phyloP scores from a whole-genome alignment of 2,113 vertebrate genomes.

The Psettodes erumei region DNA sequence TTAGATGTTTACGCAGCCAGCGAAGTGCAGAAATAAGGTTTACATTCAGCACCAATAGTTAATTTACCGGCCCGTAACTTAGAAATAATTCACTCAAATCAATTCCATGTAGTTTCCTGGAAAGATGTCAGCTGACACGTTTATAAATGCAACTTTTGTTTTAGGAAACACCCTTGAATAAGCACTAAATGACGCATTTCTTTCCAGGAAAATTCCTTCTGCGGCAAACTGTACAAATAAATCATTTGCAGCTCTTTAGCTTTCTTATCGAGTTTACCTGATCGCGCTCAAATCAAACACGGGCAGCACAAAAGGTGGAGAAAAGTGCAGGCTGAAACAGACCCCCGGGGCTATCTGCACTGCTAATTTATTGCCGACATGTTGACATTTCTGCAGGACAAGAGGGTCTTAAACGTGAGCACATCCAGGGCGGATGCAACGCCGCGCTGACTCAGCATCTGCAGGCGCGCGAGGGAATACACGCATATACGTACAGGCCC shows the following conservation, averaged over 20 bases:
- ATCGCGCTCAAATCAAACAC: background rate
- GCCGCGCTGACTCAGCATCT: conserved; percentile 35
- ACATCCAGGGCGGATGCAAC: background rate
- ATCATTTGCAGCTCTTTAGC: background rate
- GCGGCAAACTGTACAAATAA: conserved; percentile 9
- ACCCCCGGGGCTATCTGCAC: conserved; percentile 11
- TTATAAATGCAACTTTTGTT: background rate
- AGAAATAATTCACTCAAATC: no score
- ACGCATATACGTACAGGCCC: conserved; percentile 3
- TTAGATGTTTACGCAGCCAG: background rate
- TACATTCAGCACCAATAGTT: background rate
- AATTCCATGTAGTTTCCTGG: background rate
- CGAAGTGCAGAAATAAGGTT: background rate
- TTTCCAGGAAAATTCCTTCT: conserved; percentile 18
- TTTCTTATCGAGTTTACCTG: conserved; percentile 7
- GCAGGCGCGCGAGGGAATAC: no score
- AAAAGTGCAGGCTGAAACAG: background rate
- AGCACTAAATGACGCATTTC: background rate
- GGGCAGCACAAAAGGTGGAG: background rate
- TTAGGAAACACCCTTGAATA: conserved; percentile 1
- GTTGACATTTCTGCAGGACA: conserved; percentile 19
- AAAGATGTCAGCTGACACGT: background rate
- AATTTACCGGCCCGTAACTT: background rate
- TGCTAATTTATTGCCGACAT: conserved; percentile 11
- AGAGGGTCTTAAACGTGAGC: background rate